Base-by-base conservation (phyloP, 2,797 vertebrate species). In the Bradypus variegatus region DNA sequence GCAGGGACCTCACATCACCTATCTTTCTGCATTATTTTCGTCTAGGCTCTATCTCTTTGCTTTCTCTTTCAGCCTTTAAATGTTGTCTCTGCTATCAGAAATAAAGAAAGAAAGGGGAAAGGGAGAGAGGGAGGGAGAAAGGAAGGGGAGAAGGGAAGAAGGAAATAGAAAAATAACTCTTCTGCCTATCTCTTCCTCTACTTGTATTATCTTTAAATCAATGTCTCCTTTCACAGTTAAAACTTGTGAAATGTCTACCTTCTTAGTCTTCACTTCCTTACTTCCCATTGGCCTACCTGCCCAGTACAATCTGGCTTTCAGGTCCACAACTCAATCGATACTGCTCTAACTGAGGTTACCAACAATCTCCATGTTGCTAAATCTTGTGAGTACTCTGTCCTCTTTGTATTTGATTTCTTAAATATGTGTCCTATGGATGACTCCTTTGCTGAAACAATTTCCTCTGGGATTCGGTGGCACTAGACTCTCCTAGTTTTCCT, bases 251-350 rank as follows among this genome's bases (percentile, higher is more conserved):
- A 58, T 27, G n/a, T 65, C 60, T 76, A 3, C 55, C 14, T n/a
- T 77, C 9, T 21, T 23, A 38, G 58, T n/a, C 38, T 78, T 41
- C 19, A 9, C 21, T 38, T 84, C 29, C 7, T 53, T 19, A 8
- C 36, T 23, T 65, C 53, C 69, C 27, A 3, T 21, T 14, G 50
- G 33, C 19, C 45, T 16, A 1, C n/a, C 36, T 27, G 25, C 31
- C 45, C 19, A 3, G 21, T n/a, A 67, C 38, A n/a, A 36, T 21
- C 79, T 81, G 69, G 5, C 3, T 11, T 81, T 81, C 62, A 31
- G 69, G 16, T 41, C 45, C 27, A 0, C 29, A 4, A 45, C 18
- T 72, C 41, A 0, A 0, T 27, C 41, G 41, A 50, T n/a, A 9
- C 62, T 5, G 1, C 38, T 21, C 3, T 85, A 13, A 31, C 0